Conservation (phyloP, 1,140 invertebrate species). For the Caenorhabditis latens region DNA sequence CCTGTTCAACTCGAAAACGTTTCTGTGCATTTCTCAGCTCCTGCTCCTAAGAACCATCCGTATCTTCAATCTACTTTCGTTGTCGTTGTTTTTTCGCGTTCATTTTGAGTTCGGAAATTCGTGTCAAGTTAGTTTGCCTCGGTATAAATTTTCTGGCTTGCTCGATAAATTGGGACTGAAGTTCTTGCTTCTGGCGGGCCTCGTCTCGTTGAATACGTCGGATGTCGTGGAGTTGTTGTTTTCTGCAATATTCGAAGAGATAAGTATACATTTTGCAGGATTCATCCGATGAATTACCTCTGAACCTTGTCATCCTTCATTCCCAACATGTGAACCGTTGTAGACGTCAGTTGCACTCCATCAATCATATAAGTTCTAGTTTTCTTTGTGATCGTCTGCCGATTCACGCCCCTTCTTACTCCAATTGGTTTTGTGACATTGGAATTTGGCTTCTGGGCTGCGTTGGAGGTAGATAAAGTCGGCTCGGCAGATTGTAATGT, state of each 20-base stretch:
- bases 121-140: conserved; percentile 83
- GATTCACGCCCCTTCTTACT: conserved; percentile 68
- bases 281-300: conserved; percentile 61
- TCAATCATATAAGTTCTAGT: conserved; percentile 74
- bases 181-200: conserved; percentile 69
- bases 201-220: conserved; percentile 76
- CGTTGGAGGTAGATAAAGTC: too few relatives aligned
- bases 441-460: too few relatives aligned
- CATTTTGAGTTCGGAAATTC: conserved; percentile 90
- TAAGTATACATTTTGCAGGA: background rate
- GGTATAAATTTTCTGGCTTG: conserved; percentile 70
- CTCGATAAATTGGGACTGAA: conserved; percentile 45
- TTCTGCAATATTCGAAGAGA: conserved; percentile 61
- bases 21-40: conserved; percentile 88
- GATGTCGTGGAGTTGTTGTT: conserved; percentile 74
- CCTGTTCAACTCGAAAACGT: conserved; percentile 87
- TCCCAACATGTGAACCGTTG: conserved; percentile 75
- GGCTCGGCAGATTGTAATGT: too few relatives aligned
- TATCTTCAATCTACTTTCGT: conserved; percentile 90
- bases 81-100: conserved; percentile 90
- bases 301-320: conserved; percentile 73
- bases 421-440: background rate
- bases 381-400: conserved; percentile 75
- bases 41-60: conserved; percentile 90
- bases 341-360: conserved; percentile 73